Conservation (phyloP, 2,113 vertebrate species). For the Melanostigma gelatinosum region DNA sequence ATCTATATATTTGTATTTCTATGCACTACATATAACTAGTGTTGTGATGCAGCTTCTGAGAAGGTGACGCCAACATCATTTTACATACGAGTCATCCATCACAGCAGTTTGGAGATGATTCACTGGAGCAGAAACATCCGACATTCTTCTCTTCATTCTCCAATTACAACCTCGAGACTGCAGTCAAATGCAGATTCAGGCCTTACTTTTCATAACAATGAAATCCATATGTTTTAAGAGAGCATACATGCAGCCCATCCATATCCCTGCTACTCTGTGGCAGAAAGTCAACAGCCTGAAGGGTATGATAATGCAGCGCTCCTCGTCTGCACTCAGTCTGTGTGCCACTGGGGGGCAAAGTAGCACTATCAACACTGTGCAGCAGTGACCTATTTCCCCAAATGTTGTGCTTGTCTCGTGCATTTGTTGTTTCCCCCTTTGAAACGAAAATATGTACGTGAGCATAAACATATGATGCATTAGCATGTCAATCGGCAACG, state of each 20-base stretch:
- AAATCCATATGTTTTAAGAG: slow-evolving; percentile 47
- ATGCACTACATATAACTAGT: slow-evolving; percentile 22
- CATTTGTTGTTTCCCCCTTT: slow-evolving; percentile 75
- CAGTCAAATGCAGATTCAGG: slow-evolving; percentile 4
- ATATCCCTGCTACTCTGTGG: slow-evolving; percentile 12
- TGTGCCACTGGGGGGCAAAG: slow-evolving; percentile 85
- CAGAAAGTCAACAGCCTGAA: slow-evolving; percentile 71
- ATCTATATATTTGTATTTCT: background rate
- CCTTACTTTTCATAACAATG: slow-evolving; percentile 11
- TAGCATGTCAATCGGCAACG: slow-evolving; percentile 62
- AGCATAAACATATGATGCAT: slow-evolving; percentile 75
- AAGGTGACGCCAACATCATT: slow-evolving; percentile 37
- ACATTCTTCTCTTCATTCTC: slow-evolving; percentile 4
- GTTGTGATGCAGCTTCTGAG: slow-evolving; percentile 38
- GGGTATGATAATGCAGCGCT: slow-evolving; percentile 55
- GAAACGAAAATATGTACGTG: slow-evolving; percentile 74
- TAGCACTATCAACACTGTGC: slow-evolving; percentile 76
- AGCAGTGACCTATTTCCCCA: slow-evolving; percentile 84
- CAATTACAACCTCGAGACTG: slow-evolving; percentile 1
- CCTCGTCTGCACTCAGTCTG: slow-evolving; percentile 70
- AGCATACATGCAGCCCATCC: slow-evolving; percentile 40
- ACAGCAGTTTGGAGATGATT: slow-evolving; percentile 62
- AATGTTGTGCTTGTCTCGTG: slow-evolving; percentile 64
- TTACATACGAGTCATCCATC: slow-evolving; percentile 60
- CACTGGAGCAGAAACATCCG: slow-evolving; percentile 41